A percentile compares a stretch with the other conserved stretches of the same genome.
Conservation (phyloP, 2,797 vertebrate genomes). For the Melanotaenia parkinsoni region DNA sequence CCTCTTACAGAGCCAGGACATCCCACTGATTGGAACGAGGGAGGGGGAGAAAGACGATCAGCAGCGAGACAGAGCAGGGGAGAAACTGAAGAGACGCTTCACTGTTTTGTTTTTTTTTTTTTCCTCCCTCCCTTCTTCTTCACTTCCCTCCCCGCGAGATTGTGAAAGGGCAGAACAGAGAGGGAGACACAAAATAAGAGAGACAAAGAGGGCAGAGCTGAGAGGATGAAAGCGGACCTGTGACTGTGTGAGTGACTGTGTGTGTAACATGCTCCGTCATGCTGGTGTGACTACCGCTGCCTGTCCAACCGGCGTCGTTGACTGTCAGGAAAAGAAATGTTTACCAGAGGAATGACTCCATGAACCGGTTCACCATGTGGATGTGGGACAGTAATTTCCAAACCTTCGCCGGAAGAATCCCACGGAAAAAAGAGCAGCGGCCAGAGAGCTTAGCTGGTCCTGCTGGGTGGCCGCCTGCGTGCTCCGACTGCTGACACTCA, state of each 20-base stretch:
- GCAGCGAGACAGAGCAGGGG: conserved; percentile 52
- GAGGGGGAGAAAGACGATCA: conserved; percentile 26
- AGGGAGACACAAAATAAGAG: conserved; percentile 58
- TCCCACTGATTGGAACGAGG: conserved; percentile 72
- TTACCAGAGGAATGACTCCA: conserved; percentile 75
- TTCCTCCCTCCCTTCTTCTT: conserved; percentile 42
- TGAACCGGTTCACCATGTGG: conserved; percentile 79
- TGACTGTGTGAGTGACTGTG: conserved; percentile 60
- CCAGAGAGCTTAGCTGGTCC: conserved; percentile 63
- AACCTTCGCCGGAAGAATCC: conserved; percentile 80
- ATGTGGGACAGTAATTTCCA: conserved; percentile 81
- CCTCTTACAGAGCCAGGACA: conserved; percentile 80
- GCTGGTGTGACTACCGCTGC: conserved; percentile 66
- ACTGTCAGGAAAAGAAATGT: conserved; percentile 74
- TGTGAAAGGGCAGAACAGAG: conserved; percentile 60
- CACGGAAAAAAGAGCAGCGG: conserved; percentile 76
- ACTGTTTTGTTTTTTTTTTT: conserved; percentile 1
- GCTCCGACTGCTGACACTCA: conserved; percentile 58
- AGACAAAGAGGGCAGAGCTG: conserved; percentile 58
- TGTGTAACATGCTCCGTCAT: conserved; percentile 78
- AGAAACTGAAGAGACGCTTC: conserved; percentile 53
- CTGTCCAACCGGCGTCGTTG: conserved; percentile 48
- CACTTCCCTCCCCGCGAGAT: conserved; percentile 56
- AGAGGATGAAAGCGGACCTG: conserved; percentile 51
- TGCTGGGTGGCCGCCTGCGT: conserved; percentile 66